phyloP scores from a whole-genome alignment of 2,797 vertebrate species.

The Tangara arthus region DNA sequence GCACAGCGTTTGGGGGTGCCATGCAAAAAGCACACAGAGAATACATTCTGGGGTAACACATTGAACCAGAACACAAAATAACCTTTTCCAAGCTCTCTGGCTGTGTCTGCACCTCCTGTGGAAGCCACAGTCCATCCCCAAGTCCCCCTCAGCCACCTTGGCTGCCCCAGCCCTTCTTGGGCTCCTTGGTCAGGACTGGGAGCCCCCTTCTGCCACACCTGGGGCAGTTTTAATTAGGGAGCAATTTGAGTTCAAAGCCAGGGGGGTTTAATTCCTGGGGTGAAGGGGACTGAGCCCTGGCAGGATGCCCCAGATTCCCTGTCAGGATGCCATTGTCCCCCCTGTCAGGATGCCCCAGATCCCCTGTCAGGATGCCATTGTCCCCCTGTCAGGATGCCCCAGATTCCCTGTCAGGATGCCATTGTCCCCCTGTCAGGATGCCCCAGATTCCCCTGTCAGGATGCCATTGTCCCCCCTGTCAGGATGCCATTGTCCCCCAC shows the following conservation, averaged over 20 bases:
- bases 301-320: too few relatives aligned
- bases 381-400: not conserved
- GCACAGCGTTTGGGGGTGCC: accelerated
- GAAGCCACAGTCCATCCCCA: not conserved
- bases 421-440: too few relatives aligned
- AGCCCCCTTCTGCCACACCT: not conserved
- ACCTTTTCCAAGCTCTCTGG: not conserved
- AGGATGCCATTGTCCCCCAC: accelerated
- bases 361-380: too few relatives aligned
- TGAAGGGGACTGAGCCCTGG: not conserved
- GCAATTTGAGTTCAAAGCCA: not conserved
- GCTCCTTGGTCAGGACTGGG: not conserved
- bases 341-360: too few relatives aligned
- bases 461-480: too few relatives aligned
- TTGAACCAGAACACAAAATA: not conserved
- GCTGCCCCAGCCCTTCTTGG: not conserved
- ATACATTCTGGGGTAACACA: not conserved
- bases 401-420: too few relatives aligned
- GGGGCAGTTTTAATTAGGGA: not conserved
- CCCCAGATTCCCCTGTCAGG: too few relatives aligned
- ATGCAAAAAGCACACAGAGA: accelerated
- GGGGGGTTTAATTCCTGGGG: not conserved
- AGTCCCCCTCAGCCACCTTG: not conserved
- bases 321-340: accelerated
- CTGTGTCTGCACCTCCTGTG: not conserved